Evolutionary conservation across 1,140 invertebrate genomes (phyloP), one percentile per base, ranked within the genome.

Genomic region (Acromyrmex heyeri): DNA sequence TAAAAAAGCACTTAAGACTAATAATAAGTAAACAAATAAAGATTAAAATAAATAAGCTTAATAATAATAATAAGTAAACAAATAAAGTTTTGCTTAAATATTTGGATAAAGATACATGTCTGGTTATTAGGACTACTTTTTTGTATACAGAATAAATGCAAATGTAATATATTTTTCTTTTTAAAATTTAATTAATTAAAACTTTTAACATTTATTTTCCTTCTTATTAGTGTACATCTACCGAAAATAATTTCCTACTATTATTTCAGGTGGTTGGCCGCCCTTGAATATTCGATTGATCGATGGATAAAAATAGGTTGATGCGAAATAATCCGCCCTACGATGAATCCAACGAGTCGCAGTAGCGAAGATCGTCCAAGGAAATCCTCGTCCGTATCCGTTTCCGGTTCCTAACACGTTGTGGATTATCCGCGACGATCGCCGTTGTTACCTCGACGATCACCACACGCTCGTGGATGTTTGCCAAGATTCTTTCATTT

Each of bases 261-360:
- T 64, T 30, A 48, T 97, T 97, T 48, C 95, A 99, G 98, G 93
- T 99, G 99, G 99, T 96, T 99, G 91, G 98, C 98, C 81, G 98
- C 98, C 69, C 94, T 99, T 91, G 98, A 99, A 95, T 99, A 99
- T 93, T 99, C 98, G 64, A 99, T 99, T 94, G 98, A 99, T 95
- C 96, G 98, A 91, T 99, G 99, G 99, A 98, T 99, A 93, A 98
- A 98, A 96, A 97, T 98, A 93, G 97, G 97, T 95, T 98, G 97
- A 97, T 81, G 85, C 59, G 69, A 90, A 67, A 78, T 53, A 67
- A 86, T 61, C 30, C 69, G 90, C 81, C 89, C 86, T 70, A 90
- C 76, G 57, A 87, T 59, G 81, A 87, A 70, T 77, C 86, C 89
- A 90, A 90, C 86, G 89, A 90, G 88, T 61, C 88, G 86, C 89